Percentiles rank a stretch among this genome's conserved stretches.
phyloP scores from a whole-genome alignment of 2,888 invertebrate species.

The Bombylius discolor region DNA sequence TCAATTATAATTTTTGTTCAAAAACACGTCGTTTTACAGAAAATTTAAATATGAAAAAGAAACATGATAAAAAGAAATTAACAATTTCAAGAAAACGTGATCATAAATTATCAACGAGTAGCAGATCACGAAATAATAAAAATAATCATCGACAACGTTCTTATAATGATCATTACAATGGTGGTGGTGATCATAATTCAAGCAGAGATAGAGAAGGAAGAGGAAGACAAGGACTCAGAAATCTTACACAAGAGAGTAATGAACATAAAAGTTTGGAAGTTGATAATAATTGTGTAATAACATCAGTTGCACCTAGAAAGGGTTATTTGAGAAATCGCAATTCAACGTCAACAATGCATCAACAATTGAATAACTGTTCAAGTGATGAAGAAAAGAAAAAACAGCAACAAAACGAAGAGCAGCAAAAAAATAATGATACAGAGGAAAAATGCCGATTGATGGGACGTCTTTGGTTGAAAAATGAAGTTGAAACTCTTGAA shows the following conservation, averaged over 20 bases:
- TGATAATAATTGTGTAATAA: background rate
- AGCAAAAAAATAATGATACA: constrained; percentile 12
- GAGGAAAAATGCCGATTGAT: constrained; percentile 43
- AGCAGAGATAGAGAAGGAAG: background rate
- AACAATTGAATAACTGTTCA: constrained; percentile 13
- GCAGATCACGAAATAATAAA: background rate
- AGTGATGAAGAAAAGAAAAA: background rate
- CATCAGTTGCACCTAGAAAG: constrained; percentile 19
- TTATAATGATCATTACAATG: constrained; percentile 33
- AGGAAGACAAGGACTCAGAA: background rate
- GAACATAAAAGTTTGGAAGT: constrained; percentile 7
- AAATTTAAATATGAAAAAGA: constrained; percentile 28
- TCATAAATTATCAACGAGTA: constrained; percentile 10
- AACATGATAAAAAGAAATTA: constrained; percentile 25
- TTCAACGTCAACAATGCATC: constrained; percentile 17
- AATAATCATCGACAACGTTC: constrained; percentile 32
- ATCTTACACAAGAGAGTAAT: background rate
- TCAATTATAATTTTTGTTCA: constrained; percentile 35
- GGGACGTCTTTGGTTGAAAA: constrained; percentile 79
- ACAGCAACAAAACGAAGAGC: background rate
- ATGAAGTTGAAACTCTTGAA: constrained; percentile 78
- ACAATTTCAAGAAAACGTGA: constrained; percentile 22
- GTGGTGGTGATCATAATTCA: constrained; percentile 10
- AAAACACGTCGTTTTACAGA: constrained; percentile 29
- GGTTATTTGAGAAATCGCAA: constrained; percentile 32